Evolutionary conservation across 2,113 vertebrate species (phyloP).

Genomic region (Gallinago paraguaiae): DNA sequence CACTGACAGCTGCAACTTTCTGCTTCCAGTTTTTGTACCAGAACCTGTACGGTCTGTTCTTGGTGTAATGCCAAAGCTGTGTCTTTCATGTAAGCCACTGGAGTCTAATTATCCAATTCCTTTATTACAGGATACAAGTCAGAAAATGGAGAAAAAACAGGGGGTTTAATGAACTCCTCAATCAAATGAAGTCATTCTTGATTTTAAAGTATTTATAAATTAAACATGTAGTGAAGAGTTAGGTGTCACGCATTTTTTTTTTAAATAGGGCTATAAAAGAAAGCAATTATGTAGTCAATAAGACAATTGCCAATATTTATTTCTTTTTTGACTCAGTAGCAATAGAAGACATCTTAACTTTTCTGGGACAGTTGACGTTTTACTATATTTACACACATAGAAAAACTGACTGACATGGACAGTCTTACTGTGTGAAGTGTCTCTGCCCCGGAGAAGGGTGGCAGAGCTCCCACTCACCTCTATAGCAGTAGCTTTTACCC

Average conservation of each 20-base stretch:
- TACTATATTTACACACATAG: not conserved
- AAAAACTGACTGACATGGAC: not conserved
- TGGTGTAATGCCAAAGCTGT: not conserved
- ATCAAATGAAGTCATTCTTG: slow-evolving; percentile 42
- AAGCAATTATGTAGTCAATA: not conserved
- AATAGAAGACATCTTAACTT: not conserved
- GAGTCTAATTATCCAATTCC: slow-evolving; percentile 19
- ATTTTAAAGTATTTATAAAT: slow-evolving; percentile 49
- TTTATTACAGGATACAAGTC: slow-evolving; percentile 2
- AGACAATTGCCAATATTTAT: not conserved
- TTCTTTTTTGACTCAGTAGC: not conserved
- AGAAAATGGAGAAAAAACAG: not conserved
- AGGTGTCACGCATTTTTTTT: not conserved
- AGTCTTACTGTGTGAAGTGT: not conserved
- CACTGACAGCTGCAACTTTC: slow-evolving; percentile 10
- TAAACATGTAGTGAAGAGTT: not conserved
- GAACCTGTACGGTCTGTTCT: slow-evolving; percentile 11
- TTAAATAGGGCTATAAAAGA: not conserved
- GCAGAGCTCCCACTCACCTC: not conserved
- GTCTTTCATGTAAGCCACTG: not conserved
- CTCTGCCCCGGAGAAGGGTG: not conserved
- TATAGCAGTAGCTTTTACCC: not conserved
- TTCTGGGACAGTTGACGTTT: not conserved
- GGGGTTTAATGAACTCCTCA: slow-evolving; percentile 10
- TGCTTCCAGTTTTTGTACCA: not conserved